Evolutionary conservation across 1,140 invertebrate genomes (phyloP).

Genomic region (Meloidogyne floridensis): DNA sequence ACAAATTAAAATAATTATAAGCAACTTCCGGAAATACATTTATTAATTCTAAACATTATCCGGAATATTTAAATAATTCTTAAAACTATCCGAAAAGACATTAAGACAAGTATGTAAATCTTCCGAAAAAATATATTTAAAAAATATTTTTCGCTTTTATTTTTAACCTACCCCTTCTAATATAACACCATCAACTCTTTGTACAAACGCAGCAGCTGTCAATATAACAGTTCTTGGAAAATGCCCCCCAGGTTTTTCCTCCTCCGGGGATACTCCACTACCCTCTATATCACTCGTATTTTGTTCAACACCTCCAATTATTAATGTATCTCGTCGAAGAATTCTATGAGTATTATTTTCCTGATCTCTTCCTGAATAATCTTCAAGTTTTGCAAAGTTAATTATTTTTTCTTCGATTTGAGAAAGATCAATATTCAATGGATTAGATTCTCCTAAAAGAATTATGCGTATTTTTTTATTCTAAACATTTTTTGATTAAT

Average conservation of each 20-base stretch:
- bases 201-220: background rate
- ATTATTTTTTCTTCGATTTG: background rate
- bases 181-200: constrained; percentile 9
- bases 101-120: background rate
- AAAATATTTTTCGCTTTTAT: background rate
- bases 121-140: too few species aligned
- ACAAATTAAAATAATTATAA: too few species aligned
- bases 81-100: too few species aligned
- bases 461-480: too few species aligned
- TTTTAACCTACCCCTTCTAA: background rate
- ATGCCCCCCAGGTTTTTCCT: background rate
- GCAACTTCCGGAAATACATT: too few species aligned
- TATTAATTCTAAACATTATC: too few species aligned
- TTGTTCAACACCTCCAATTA: background rate
- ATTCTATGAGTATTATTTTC: background rate
- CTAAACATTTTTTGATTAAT: too few species aligned
- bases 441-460: background rate
- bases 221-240: background rate
- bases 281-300: background rate
- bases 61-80: too few species aligned
- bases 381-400: background rate
- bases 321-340: background rate
- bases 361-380: background rate
- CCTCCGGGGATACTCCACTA: background rate
- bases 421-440: background rate